These are phyloP conservation scores for Glaucomys volans DNA, from an alignment of 2,113 vertebrate species.

Conservation along the genomic window DNA sequence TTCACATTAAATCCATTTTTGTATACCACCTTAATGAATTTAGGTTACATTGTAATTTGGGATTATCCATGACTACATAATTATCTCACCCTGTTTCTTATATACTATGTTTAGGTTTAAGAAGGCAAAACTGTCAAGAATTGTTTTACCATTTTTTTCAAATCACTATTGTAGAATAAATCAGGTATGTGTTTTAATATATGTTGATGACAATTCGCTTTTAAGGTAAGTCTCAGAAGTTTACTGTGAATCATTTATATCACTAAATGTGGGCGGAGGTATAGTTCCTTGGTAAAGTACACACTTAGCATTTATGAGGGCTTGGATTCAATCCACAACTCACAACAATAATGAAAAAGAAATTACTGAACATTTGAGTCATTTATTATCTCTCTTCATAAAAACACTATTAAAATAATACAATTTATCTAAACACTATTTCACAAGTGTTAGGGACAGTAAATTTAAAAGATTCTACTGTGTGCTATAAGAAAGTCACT, in stretches of 20 bases:
- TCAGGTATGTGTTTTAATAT: neutral
- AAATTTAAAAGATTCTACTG: slow-evolving; percentile 27
- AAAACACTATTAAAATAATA: slow-evolving; percentile 37
- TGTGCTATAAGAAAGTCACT: slow-evolving; percentile 1
- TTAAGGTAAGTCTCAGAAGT: neutral
- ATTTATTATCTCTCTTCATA: slow-evolving; percentile 23
- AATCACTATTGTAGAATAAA: slow-evolving; percentile 12
- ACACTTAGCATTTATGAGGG: neutral
- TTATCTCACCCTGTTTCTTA: slow-evolving; percentile 18
- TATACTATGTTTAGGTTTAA: neutral
- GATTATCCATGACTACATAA: neutral
- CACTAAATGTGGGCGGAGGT: neutral
- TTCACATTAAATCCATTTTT: neutral
- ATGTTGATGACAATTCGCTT: neutral
- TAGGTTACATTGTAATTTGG: neutral
- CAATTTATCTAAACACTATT: slow-evolving; percentile 27
- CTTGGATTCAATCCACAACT: neutral
- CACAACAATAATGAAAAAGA: neutral
- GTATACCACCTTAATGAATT: neutral
- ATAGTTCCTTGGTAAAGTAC: neutral
- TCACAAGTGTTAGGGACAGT: slow-evolving; percentile 47
- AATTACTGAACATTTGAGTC: neutral
- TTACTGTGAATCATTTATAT: slow-evolving; percentile 6
- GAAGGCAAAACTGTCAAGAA: neutral
- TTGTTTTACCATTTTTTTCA: neutral